A percentile compares a stretch with the other conserved stretches of the same genome.
Conservation (phyloP, 2,113 vertebrate genomes). For the Burhinus bistriatus region DNA sequence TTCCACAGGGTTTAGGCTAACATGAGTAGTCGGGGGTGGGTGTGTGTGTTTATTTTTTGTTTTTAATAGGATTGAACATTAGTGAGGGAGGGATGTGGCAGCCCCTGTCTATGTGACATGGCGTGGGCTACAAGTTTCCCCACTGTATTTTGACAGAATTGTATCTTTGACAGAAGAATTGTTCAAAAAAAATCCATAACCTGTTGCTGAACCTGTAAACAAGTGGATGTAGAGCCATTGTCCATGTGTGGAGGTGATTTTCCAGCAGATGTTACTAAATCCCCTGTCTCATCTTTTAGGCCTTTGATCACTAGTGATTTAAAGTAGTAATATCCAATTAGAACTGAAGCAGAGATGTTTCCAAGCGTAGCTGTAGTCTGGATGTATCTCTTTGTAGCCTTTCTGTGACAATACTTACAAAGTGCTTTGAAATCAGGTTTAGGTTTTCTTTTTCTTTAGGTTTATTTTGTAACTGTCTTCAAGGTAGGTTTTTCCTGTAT, state of each 20-base stretch:
- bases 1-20: neutral
- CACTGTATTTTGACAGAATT: neutral
- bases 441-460: neutral
- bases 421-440: neutral
- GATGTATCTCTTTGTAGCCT: neutral
- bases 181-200: neutral
- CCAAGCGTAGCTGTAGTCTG: neutral
- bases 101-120: neutral
- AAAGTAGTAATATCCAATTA: neutral
- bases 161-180: neutral
- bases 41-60: neutral
- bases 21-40: too few species aligned
- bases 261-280: neutral
- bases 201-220: neutral
- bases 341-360: neutral
- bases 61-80: neutral
- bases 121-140: neutral
- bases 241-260: neutral
- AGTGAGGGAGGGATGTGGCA: neutral
- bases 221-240: too few species aligned
- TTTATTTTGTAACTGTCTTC: neutral
- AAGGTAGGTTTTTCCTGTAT: neutral
- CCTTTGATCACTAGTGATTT: neutral
- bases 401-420: neutral
- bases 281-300: neutral